A percentile compares a stretch with the other conserved stretches of the same genome.
These are phyloP conservation scores for Pterocles gutturalis DNA, from an alignment of 2,113 vertebrate genomes.

Conservation along the genomic window DNA sequence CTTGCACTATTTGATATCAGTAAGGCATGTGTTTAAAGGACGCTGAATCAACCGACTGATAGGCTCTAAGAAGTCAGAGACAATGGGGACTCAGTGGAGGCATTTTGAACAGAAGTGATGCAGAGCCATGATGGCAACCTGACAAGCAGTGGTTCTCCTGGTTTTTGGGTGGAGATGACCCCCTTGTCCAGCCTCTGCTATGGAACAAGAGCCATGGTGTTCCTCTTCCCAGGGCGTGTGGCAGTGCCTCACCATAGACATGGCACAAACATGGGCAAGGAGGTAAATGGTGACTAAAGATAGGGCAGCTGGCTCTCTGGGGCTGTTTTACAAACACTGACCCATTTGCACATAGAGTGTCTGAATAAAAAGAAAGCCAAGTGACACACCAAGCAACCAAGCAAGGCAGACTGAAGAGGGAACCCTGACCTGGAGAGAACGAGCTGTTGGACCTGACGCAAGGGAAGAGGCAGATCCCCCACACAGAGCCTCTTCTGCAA, in stretches of 20 bases:
- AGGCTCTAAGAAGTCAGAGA: not conserved
- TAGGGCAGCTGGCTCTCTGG: fast-evolving
- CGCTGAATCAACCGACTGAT: not conserved
- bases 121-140: not conserved
- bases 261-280: not conserved
- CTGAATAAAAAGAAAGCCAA: not conserved
- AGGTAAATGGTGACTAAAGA: not conserved
- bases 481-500: not conserved
- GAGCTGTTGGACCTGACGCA: fast-evolving
- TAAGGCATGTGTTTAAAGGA: conserved; percentile 3
- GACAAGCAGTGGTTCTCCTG: not conserved
- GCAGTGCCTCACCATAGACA: not conserved
- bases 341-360: not conserved
- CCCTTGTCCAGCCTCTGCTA: not conserved
- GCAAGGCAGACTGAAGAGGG: not conserved
- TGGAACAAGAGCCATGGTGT: not conserved
- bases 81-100: fast-evolving
- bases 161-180: fast-evolving
- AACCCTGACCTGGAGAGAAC: not conserved
- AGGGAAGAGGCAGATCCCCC: not conserved
- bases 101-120: not conserved
- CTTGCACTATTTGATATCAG: not conserved
- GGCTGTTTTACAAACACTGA: not conserved
- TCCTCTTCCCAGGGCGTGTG: not conserved
- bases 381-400: not conserved